phyloP scores from a whole-genome alignment of 2,113 vertebrate species.

The Lamprologus ornatipinnis region DNA sequence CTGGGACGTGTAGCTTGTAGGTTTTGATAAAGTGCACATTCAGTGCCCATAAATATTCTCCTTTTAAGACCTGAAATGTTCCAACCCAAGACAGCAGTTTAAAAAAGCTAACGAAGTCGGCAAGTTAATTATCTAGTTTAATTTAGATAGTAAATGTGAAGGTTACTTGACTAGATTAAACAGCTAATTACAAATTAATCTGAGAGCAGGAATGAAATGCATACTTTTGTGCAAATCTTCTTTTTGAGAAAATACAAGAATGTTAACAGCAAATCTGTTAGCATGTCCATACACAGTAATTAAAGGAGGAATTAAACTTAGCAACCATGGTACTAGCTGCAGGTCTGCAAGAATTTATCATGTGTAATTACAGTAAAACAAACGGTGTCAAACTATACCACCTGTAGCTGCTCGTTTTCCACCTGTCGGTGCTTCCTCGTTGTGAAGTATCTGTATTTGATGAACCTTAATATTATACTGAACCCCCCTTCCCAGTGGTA shows the following conservation, averaged over 20 bases:
- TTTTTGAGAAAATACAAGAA: not conserved
- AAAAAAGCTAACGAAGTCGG: not conserved
- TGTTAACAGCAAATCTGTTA: not conserved
- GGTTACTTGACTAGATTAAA: not conserved
- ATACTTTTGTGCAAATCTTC: not conserved
- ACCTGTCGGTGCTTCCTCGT: not conserved
- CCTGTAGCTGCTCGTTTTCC: slow-evolving; percentile 12
- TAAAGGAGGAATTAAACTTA: not conserved
- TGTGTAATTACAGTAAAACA: not conserved
- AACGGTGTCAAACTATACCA: slow-evolving; percentile 30
- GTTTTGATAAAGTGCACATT: not conserved
- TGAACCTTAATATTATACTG: not conserved
- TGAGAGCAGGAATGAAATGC: not conserved
- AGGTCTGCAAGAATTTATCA: not conserved
- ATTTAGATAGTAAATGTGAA: not conserved
- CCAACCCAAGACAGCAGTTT: not conserved
- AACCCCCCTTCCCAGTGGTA: slow-evolving; percentile 12
- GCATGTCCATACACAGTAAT: not conserved
- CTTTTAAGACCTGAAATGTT: not conserved
- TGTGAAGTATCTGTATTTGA: slow-evolving; percentile 22
- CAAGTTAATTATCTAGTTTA: not conserved
- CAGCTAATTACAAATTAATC: not conserved
- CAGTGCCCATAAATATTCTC: not conserved
- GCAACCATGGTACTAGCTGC: not conserved
- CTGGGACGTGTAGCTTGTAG: not conserved